Percentiles rank a stretch among this genome's conserved stretches.
Conservation (phyloP, 2,888 invertebrate species). For the Hirtodrosophila alboralis region DNA sequence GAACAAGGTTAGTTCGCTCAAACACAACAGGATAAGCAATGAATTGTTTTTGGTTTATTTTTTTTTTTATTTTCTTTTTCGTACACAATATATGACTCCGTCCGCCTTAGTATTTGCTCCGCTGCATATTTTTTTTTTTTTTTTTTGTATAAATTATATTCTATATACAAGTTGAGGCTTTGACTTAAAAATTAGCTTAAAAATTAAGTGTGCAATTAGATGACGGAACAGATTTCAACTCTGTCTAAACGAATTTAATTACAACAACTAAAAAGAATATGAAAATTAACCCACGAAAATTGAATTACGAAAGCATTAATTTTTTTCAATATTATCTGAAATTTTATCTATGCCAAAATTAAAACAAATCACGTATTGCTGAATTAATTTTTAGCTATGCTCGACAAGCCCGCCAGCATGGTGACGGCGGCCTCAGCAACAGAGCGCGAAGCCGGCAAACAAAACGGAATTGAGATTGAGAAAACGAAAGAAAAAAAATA, state of each 20-base stretch:
- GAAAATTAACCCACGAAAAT: constrained; percentile 6
- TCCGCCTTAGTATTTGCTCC: constrained; percentile 32
- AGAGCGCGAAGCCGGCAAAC: constrained; percentile 69
- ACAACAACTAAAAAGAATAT: constrained; percentile 8
- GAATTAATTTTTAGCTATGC: constrained; percentile 17
- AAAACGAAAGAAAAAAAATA: constrained; percentile 53
- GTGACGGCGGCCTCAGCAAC: constrained; percentile 48
- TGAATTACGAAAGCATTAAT: not conserved
- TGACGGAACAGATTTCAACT: constrained; percentile 15
- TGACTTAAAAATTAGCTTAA: constrained; percentile 56
- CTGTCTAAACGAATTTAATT: constrained; percentile 16
- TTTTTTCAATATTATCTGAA: not conserved
- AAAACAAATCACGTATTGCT: constrained; percentile 1
- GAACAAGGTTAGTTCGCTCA: constrained; percentile 85
- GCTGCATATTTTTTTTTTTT: constrained; percentile 4
- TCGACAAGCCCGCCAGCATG: constrained; percentile 49
- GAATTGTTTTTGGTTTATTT: constrained; percentile 62
- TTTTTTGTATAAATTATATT: constrained; percentile 12
- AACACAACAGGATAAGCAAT: constrained; percentile 84
- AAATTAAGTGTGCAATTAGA: constrained; percentile 30
- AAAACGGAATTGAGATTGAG: constrained; percentile 65
- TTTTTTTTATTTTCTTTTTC: constrained; percentile 48
- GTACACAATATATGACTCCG: constrained; percentile 34
- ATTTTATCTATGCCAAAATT: not conserved
- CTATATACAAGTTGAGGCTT: constrained; percentile 36